Evolutionary conservation across 1,140 invertebrate species (phyloP).

Genomic region (Archegozetes longisetosus): DNA sequence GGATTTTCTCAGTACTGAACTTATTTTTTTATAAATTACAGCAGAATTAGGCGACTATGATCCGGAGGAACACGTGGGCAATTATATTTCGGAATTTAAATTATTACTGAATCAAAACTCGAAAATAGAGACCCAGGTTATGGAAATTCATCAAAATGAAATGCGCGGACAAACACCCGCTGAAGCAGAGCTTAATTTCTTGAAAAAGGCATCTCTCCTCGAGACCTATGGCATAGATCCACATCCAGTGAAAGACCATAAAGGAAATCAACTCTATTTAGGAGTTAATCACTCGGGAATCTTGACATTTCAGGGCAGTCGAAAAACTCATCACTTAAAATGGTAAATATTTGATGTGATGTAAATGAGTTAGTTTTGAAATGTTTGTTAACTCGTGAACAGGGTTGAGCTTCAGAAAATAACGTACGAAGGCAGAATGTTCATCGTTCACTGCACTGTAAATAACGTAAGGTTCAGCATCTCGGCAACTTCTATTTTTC

Average conservation of each 20-base stretch:
- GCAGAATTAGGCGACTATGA: slow-evolving; percentile 90
- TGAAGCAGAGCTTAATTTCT: slow-evolving; percentile 59
- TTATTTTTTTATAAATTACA: slow-evolving; percentile 27
- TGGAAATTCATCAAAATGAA: slow-evolving; percentile 62
- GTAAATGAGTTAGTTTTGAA: background rate
- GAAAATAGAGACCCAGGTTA: slow-evolving; percentile 69
- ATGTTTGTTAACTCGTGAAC: slow-evolving; percentile 16
- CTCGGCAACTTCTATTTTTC: slow-evolving; percentile 6
- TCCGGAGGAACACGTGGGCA: slow-evolving; percentile 63
- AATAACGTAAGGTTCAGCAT: slow-evolving; percentile 38
- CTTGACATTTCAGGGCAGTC: slow-evolving; percentile 78
- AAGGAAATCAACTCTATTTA: slow-evolving; percentile 72
- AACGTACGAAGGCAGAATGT: slow-evolving; percentile 95
- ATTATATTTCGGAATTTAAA: slow-evolving; percentile 80
- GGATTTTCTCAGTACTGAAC: background rate
- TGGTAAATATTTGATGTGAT: slow-evolving; percentile 40
- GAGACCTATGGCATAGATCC: slow-evolving; percentile 96
- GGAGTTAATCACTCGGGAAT: slow-evolving; percentile 90
- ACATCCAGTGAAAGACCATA: slow-evolving; percentile 90
- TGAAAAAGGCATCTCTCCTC: slow-evolving; percentile 67
- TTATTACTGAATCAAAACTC: slow-evolving; percentile 79
- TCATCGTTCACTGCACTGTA: slow-evolving; percentile 67
- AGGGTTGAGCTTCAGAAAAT: slow-evolving; percentile 76
- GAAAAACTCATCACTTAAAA: slow-evolving; percentile 81
- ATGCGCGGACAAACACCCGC: slow-evolving; percentile 33